Base-by-base conservation (phyloP, 2,888 invertebrate species). In the Drosophila multiciliata region DNA sequence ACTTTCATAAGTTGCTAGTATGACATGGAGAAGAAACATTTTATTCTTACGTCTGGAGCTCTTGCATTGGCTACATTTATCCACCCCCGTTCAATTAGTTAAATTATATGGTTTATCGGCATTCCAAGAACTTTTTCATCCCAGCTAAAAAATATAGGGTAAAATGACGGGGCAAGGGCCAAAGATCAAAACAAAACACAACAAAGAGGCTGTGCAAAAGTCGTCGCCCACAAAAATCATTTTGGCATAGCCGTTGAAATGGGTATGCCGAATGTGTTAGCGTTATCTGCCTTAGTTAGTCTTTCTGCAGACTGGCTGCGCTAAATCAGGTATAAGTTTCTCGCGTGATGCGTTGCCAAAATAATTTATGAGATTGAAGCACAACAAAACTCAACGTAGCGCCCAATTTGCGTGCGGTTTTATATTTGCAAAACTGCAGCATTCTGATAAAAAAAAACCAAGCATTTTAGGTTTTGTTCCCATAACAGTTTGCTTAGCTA, bases 311-410 rank as follows among this genome's bases (percentile, higher is more conserved):
- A 60, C 78, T 59, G 75, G 33, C 76, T 73, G 42, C 54, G 53
- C 70, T 48, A 80, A 80, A 84, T 82, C 82, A 73, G 87, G 83
- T 83, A 78, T 77, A 81, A 82, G 83, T 78, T 80, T 77, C 79
- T 92, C 79, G 92, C 92, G 92, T 92, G 92, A 92, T 92, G 91
- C 92, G 92, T 92, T 92, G 91, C 92, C 89, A 84, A 92, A 89
- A 89, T 91, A 91, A 91, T 91, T 91, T 91, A 90, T 91, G 90
- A 84, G 89, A 89, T 88, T 89, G 80, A 87, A 86, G 80, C 86
- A 81, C 82, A 84, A 72, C 81, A 78, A 83, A 85, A 81, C 80
- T 82, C 78, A 87, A 80, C 78, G 84, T 73, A 75, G 83, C 75
- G 87, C 74, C 73, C 87, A 87, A 86, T 86, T 87, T 89, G 87